Conservation (phyloP, 2,888 invertebrate genomes). For the Amblyteles armatorius region DNA sequence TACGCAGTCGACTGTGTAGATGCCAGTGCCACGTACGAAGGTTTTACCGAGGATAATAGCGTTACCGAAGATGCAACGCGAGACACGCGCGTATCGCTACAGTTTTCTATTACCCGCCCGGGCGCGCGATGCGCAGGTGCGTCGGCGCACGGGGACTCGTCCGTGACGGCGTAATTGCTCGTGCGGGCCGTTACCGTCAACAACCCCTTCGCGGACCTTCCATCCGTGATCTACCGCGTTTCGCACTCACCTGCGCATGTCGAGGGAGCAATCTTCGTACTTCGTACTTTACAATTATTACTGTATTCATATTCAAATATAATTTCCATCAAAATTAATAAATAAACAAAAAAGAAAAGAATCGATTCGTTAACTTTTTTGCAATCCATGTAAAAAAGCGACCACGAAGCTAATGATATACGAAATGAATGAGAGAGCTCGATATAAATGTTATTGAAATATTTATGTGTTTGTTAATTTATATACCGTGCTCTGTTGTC, state of each 20-base stretch:
- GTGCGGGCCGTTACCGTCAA: constrained; percentile 49
- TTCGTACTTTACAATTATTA: background rate
- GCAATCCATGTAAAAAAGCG: background rate
- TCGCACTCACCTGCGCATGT: constrained; percentile 5
- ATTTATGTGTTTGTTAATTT: constrained; percentile 4
- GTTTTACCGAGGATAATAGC: background rate
- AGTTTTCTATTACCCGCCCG: background rate
- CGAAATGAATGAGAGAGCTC: background rate
- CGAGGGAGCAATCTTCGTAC: background rate
- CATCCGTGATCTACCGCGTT: constrained; percentile 1
- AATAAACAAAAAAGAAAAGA: background rate
- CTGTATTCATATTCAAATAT: background rate
- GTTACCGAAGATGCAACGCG: background rate
- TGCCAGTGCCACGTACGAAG: background rate
- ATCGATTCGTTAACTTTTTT: constrained; percentile 18
- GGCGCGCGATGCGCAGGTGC: constrained; percentile 51
- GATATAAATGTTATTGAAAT: background rate
- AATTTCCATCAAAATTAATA: background rate
- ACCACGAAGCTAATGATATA: background rate
- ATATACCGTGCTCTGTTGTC: background rate
- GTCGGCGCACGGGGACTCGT: constrained; percentile 43
- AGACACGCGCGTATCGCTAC: constrained; percentile 5
- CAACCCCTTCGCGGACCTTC: constrained; percentile 41
- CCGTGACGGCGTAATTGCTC: constrained; percentile 67
- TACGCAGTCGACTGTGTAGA: background rate